phyloP scores from a whole-genome alignment of 1,140 invertebrate genomes.

The Lasioglossum baleicum region DNA sequence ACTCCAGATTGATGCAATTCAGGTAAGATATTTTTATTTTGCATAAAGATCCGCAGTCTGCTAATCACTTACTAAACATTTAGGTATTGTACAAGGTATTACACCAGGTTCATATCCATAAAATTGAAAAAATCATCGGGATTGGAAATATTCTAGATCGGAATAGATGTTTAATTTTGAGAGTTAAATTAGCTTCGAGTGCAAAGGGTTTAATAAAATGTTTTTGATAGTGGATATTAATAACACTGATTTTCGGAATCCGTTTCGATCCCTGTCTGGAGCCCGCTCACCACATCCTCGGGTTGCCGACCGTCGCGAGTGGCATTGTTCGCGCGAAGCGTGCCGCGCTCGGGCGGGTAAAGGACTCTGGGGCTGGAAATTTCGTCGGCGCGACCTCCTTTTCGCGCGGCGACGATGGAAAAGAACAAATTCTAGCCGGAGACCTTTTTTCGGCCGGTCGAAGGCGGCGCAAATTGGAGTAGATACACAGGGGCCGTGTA shows the following conservation, averaged over 20 bases:
- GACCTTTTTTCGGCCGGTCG: conserved; percentile 49
- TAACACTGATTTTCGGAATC: not conserved
- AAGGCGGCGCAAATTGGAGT: conserved; percentile 63
- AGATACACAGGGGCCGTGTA: conserved; percentile 55
- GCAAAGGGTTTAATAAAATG: no score
- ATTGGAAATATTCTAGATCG: no score
- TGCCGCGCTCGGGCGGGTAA: conserved; percentile 13
- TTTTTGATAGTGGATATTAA: no score
- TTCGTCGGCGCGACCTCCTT: conserved; percentile 39
- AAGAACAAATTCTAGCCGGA: conserved; percentile 8
- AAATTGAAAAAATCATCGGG: no score
- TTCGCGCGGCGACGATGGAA: conserved; percentile 8
- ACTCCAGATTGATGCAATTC: no score
- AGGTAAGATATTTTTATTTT: no score
- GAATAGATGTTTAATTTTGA: no score
- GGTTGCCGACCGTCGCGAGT: not conserved
- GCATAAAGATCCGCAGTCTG: no score
- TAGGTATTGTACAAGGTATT: no score
- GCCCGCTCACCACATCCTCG: not conserved
- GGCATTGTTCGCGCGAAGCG: conserved; percentile 43
- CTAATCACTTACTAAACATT: no score
- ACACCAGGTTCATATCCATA: no score
- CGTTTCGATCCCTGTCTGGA: not conserved
- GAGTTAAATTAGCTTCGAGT: no score
- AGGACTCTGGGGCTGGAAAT: conserved; percentile 34